Percentiles rank a stretch among this genome's conserved stretches.
Conservation (phyloP, 2,113 vertebrate genomes). For the Buteo buteo region DNA sequence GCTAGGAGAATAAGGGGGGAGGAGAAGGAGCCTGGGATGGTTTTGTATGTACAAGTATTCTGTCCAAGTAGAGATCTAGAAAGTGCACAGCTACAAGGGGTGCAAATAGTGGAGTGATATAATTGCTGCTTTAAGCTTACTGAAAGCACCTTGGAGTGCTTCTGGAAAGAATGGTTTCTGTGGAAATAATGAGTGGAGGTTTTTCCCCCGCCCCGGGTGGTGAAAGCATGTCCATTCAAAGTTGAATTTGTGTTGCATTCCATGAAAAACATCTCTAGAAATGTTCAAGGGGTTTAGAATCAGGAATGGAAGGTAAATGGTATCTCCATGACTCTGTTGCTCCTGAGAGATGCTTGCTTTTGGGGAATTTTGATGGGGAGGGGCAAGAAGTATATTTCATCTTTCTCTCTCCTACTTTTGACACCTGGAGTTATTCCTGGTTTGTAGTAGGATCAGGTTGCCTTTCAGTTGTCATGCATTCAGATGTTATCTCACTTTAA, state of each 20-base stretch:
- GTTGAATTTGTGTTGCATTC: background rate
- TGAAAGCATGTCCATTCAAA: background rate
- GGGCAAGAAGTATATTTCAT: background rate
- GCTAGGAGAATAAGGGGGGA: background rate
- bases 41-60: background rate
- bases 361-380: background rate
- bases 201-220: rapidly evolving
- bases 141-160: background rate
- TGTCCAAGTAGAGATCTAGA: background rate
- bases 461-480: background rate
- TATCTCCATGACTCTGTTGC: background rate
- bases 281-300: background rate
- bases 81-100: background rate
- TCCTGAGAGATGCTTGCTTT: background rate
- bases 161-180: background rate
- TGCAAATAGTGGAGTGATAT: background rate
- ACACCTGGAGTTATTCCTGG: background rate
- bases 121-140: background rate
- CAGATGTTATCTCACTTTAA: background rate
- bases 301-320: background rate
- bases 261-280: background rate
- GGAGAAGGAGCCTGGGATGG: background rate
- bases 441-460: background rate
- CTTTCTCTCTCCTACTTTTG: background rate
- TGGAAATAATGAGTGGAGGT: background rate